Percentiles rank a stretch among this genome's conserved stretches.
These are phyloP conservation scores for Fistularia commersonii DNA, from an alignment of 2,797 vertebrate species.

Conservation along the genomic window DNA sequence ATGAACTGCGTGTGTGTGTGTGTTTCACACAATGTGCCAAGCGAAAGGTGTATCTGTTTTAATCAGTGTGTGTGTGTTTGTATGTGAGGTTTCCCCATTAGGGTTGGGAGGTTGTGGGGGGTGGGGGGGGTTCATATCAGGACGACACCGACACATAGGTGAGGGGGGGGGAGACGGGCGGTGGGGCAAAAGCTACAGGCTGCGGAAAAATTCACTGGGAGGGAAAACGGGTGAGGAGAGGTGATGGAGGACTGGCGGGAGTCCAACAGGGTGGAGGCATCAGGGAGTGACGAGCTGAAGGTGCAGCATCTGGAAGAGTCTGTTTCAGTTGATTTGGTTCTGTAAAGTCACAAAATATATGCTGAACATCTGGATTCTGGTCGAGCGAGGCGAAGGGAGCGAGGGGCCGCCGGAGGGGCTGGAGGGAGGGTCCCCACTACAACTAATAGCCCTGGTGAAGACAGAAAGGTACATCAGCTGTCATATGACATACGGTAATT, in stretches of 20 bases:
- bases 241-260: no score
- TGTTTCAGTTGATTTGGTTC: constrained; percentile 67
- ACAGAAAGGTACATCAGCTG: constrained; percentile 2
- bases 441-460: constrained; percentile 72
- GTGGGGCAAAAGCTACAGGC: constrained; percentile 48
- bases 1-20: constrained; percentile 39
- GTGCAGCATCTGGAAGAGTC: constrained; percentile 69
- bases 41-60: no score
- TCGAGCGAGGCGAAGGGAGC: constrained; percentile 53
- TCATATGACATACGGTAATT: no score
- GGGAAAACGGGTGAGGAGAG: constrained; percentile 10
- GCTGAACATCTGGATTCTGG: constrained; percentile 72
- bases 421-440: constrained; percentile 35
- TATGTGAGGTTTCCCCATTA: constrained; percentile 5
- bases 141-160: constrained; percentile 56
- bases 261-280: constrained; percentile 16
- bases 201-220: constrained; percentile 30
- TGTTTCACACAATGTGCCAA: not conserved
- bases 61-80: constrained; percentile 25
- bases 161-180: constrained; percentile 28
- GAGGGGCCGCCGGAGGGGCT: constrained; percentile 41
- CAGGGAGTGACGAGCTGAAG: constrained; percentile 28
- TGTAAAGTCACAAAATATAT: constrained; percentile 78
- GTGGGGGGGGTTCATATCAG: constrained; percentile 38
- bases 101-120: constrained; percentile 37